Evolutionary conservation across 2,888 invertebrate species (phyloP), one percentile per base, ranked within the genome.

Genomic region (Synanthedon andrenaeformis): DNA sequence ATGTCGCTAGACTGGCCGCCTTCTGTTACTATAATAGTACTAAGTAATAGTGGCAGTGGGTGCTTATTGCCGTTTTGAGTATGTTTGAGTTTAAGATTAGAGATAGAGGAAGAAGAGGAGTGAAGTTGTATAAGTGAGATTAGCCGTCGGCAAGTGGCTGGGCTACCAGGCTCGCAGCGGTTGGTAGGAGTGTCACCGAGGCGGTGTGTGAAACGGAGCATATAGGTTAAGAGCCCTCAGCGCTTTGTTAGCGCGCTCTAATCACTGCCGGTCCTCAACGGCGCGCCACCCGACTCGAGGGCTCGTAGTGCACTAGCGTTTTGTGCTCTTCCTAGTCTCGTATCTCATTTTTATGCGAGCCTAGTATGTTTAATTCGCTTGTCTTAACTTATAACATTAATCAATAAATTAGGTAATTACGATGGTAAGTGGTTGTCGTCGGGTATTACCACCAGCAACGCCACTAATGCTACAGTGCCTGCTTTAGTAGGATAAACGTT

Each of bases 201-300:
- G 54, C 51, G 72, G 66, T 71, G 76, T 77, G 79, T 79, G 85
- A 82, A 83, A 82, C 85, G 81, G 81, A 84, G 84, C 82, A 86
- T 87, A 76, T 87, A 82, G 86, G 86, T 87, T 85, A 85, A 87
- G 86, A 60, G 81, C 72, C 66, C 86, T 86, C 58, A 55, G 72
- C 76, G 77, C 85, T 87, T 87, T 86, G 86, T 86, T 86, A 87
- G 86, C 81, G 81, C 76, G 83, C 85, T 80, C 83, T 87, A 86
- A 87, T 87, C 86, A 87, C 84, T 82, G 79, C 74, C 80, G 75
- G 76, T 71, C 71, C 85, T 85, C 74, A 66, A 79, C 78, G 71
- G 64, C 77, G 77, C 78, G 78, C 77, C 78, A 77, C 78, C 77
- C 77, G 76, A 74, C 70, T 79, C 65, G 65, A 83, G 83, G 66